These are phyloP conservation scores for Tupaia tana DNA, from an alignment of 2,113 vertebrate species.

Conservation along the genomic window DNA sequence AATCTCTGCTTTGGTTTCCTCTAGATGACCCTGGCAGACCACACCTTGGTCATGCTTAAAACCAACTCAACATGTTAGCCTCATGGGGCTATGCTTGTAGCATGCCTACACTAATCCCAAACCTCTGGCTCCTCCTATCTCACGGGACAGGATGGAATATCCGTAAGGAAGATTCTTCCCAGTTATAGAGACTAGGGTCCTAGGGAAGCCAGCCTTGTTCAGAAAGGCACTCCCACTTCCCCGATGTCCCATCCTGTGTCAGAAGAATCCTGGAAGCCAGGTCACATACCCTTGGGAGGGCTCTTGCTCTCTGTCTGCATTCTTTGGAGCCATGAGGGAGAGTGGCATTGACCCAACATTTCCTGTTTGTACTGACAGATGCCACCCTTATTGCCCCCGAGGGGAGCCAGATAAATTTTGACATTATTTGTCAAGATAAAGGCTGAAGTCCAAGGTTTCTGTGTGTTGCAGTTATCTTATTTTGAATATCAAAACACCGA, in stretches of 20 bases:
- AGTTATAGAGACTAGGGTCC: neutral
- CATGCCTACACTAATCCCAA: neutral
- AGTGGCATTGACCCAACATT: neutral
- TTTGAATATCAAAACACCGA: neutral
- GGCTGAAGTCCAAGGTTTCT: neutral
- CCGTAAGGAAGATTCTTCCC: neutral
- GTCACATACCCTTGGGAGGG: neutral
- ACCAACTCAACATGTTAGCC: neutral
- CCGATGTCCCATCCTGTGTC: neutral
- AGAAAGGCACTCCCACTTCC: neutral
- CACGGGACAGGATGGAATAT: neutral
- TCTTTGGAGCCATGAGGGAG: neutral
- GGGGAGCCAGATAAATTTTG: neutral
- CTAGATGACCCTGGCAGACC: neutral
- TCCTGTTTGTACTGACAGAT: neutral
- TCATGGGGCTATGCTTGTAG: neutral
- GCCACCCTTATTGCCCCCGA: neutral
- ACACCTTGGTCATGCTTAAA: neutral
- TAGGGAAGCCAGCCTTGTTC: neutral
- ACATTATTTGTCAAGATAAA: neutral
- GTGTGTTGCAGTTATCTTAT: neutral
- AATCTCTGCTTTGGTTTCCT: neutral
- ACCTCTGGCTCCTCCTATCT: neutral
- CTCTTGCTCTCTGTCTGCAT: neutral
- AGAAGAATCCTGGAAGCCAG: neutral